These are phyloP conservation scores for Silurus meridionalis DNA, from an alignment of 2,113 vertebrate genomes.

Conservation along the genomic window DNA sequence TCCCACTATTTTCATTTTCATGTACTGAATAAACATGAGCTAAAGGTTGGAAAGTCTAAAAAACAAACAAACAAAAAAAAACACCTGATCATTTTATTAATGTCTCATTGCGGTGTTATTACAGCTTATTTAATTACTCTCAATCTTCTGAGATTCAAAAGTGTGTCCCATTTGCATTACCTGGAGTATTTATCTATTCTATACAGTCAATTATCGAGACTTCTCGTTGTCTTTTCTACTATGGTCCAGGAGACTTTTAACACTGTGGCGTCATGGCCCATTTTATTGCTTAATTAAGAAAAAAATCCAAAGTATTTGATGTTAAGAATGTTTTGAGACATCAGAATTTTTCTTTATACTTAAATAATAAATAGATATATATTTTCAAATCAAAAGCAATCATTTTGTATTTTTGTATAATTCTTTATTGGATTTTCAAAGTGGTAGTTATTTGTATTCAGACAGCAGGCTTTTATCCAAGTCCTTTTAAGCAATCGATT, in stretches of 20 bases:
- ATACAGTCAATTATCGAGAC: background rate
- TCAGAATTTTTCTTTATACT: background rate
- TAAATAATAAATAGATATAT: background rate
- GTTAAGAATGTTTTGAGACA: too few relatives aligned
- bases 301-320: too few relatives aligned
- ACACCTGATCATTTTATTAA: background rate
- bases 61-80: too few relatives aligned
- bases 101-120: background rate
- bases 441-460: background rate
- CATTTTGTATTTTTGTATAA: too few relatives aligned
- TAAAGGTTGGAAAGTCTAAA: background rate
- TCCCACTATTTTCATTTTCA: conserved; percentile 1
- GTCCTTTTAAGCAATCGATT: background rate
- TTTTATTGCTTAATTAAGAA: background rate
- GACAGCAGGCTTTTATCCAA: background rate
- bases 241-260: background rate
- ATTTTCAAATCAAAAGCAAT: background rate
- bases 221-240: background rate
- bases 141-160: background rate
- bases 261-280: background rate
- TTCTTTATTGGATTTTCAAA: background rate
- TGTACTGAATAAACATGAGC: conserved; percentile 40
- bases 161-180: background rate
- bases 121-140: conserved; percentile 34
- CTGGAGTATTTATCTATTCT: background rate